These are phyloP conservation scores for Gallinago media DNA, from an alignment of 2,113 vertebrate species.

Conservation along the genomic window DNA sequence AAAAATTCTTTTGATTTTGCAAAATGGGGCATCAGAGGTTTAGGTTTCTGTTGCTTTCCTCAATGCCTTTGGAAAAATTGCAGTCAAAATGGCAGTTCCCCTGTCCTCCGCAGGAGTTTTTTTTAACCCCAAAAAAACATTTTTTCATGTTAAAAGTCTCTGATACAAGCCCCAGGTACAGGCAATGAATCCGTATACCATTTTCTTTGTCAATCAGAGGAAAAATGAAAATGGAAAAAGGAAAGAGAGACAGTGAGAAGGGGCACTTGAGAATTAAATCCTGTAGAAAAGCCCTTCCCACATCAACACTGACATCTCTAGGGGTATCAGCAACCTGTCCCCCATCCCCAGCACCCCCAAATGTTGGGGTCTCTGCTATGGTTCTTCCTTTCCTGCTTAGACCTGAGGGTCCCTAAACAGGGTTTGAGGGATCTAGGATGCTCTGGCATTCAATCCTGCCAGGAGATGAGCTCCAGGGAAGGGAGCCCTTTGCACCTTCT, in stretches of 20 bases:
- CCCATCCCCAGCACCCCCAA: not conserved
- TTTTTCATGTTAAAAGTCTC: not conserved
- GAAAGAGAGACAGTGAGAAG: not conserved
- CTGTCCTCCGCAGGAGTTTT: not conserved
- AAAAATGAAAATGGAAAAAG: not conserved
- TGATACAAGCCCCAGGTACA: not conserved
- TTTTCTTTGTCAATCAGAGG: not conserved
- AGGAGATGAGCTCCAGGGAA: not conserved
- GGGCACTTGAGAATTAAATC: not conserved
- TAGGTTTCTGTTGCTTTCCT: not conserved
- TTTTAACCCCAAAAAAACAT: not conserved
- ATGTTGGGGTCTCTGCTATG: rapidly evolving
- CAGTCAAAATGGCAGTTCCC: not conserved
- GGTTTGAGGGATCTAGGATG: not conserved
- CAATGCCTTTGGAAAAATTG: not conserved
- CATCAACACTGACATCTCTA: not conserved
- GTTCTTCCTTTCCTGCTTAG: not conserved
- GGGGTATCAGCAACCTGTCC: not conserved
- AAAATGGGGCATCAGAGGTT: not conserved
- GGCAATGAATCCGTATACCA: not conserved
- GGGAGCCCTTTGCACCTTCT: not conserved
- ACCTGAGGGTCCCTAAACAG: not conserved
- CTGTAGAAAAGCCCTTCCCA: not conserved
- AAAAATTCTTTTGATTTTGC: not conserved
- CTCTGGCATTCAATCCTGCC: not conserved